A percentile compares a stretch with the other conserved stretches of the same genome.
Evolutionary conservation across 2,888 invertebrate species (phyloP).

Genomic region (Hypsopygia costalis): DNA sequence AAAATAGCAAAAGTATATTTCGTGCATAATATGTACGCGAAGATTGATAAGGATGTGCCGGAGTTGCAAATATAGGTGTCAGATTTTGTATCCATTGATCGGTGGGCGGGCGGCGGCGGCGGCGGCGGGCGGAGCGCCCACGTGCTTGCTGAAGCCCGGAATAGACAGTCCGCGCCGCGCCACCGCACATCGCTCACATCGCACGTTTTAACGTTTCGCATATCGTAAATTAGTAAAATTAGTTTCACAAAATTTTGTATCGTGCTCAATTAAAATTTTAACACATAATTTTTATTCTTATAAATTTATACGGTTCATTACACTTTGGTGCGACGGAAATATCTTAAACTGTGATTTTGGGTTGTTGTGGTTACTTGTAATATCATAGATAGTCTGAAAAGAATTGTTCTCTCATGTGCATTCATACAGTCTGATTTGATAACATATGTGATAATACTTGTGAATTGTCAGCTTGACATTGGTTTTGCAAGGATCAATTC

Average conservation of each 20-base stretch:
- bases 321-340: not conserved
- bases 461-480: constrained; percentile 32
- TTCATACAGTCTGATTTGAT: constrained; percentile 1
- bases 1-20: no score
- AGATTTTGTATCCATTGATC: constrained; percentile 70
- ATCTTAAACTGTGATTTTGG: constrained; percentile 11
- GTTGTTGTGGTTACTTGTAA: constrained; percentile 16
- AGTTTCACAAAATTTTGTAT: not conserved
- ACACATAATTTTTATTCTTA: not conserved
- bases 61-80: constrained; percentile 38
- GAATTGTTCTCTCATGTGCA: no score
- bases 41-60: constrained; percentile 15
- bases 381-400: not conserved
- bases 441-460: constrained; percentile 10
- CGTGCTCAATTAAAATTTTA: constrained; percentile 5
- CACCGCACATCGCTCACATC: constrained; percentile 48
- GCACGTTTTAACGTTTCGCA: constrained; percentile 19
- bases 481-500: constrained; percentile 24
- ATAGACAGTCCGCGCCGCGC: constrained; percentile 72
- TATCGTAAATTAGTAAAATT: constrained; percentile 18
- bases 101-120: constrained; percentile 51
- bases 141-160: constrained; percentile 69
- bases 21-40: no score
- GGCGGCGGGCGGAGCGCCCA: constrained; percentile 56
- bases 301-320: not conserved